Conservation (phyloP, 2,113 vertebrate genomes). For the Ictalurus furcatus region DNA sequence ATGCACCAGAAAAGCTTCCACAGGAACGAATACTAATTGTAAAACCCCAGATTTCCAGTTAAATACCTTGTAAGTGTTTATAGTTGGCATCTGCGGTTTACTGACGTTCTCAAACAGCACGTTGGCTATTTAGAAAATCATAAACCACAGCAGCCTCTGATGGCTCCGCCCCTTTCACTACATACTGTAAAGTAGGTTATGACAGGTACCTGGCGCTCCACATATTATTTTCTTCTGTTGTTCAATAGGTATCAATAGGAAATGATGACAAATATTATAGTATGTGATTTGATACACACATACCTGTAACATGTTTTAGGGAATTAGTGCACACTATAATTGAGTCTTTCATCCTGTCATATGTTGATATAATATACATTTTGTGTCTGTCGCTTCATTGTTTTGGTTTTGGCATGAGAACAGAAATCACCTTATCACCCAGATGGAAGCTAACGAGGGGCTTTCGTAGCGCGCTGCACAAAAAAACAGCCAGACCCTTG, state of each 20-base stretch:
- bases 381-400: background rate
- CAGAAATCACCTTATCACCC: background rate
- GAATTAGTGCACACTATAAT: background rate
- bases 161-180: background rate
- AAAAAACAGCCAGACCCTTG: slow-evolving; percentile 58
- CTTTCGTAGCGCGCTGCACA: background rate
- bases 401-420: background rate
- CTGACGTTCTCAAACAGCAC: background rate
- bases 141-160: background rate
- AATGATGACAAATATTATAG: background rate
- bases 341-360: background rate
- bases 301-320: background rate
- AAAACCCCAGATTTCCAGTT: background rate
- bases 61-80: background rate
- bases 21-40: background rate
- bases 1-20: background rate
- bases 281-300: background rate
- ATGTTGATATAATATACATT: background rate
- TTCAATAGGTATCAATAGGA: background rate
- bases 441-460: background rate
- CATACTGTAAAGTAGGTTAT: background rate
- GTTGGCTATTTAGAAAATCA: background rate
- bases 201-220: background rate
- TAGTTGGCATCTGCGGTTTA: background rate
- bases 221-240: background rate